Evolutionary conservation across 2,888 invertebrate species (phyloP).

Genomic region (Mesorhabditis belari): DNA sequence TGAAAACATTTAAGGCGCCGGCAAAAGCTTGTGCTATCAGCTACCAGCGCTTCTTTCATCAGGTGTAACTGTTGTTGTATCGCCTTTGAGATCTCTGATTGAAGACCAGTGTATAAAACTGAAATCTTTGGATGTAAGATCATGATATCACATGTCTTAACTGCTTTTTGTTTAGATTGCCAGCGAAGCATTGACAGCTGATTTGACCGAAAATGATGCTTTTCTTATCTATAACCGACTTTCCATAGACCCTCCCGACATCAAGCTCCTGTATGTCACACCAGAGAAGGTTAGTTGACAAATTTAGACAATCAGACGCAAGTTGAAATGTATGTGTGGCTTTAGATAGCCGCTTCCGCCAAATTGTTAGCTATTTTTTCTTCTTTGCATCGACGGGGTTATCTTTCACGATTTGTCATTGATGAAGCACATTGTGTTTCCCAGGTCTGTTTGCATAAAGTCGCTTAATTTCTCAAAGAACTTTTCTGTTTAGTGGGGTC

Average conservation of each 20-base stretch:
- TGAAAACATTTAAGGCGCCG: conserved; percentile 63
- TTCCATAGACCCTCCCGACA: conserved; percentile 60
- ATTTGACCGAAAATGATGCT: conserved; percentile 63
- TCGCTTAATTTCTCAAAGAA: no score
- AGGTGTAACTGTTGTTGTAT: conserved; percentile 87
- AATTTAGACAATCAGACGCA: no score
- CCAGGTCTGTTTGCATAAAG: no score
- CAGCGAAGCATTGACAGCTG: conserved; percentile 76
- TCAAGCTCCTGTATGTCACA: conserved; percentile 86
- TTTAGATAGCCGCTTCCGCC: conserved; percentile 65
- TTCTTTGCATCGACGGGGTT: conserved; percentile 66
- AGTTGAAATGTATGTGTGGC: no score
- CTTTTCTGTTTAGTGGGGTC: no score
- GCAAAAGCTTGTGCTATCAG: conserved; percentile 67
- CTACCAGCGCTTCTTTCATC: conserved; percentile 76
- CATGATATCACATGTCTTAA: no score
- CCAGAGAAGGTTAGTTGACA: conserved; percentile 96
- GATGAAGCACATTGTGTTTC: conserved; percentile 98
- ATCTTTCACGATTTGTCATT: conserved; percentile 68
- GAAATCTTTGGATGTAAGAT: conserved; percentile 53
- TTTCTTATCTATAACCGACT: conserved; percentile 71
- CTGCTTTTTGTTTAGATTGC: conserved; percentile 65
- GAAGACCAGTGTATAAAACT: conserved; percentile 91
- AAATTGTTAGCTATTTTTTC: conserved; percentile 68
- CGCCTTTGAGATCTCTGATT: conserved; percentile 87